Percentiles rank a stretch among this genome's conserved stretches.
Conservation (phyloP, 2,113 vertebrate species). For the Heterocephalus glaber region DNA sequence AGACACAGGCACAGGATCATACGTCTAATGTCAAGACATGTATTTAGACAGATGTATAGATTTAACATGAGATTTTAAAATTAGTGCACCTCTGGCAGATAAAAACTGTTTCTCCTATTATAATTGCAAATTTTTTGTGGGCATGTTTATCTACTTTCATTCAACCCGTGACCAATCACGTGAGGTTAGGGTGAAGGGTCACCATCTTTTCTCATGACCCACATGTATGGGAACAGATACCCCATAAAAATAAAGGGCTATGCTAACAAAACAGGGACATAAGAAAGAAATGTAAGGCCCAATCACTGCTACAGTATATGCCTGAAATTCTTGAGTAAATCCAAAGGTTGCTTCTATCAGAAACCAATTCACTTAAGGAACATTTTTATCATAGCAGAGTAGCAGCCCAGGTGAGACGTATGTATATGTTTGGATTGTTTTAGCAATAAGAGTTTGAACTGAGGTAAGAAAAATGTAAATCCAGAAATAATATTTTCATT, state of each 20-base stretch:
- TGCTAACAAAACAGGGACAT: not conserved
- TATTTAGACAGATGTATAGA: slow-evolving; percentile 56
- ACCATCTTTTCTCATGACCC: not conserved
- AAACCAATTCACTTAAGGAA: slow-evolving; percentile 46
- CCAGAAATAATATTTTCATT: slow-evolving; percentile 64
- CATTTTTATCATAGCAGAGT: slow-evolving; percentile 52
- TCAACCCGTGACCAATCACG: not conserved
- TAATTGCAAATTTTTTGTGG: not conserved
- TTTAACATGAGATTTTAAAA: slow-evolving; percentile 45
- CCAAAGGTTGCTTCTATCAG: slow-evolving; percentile 44
- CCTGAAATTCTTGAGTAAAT: slow-evolving; percentile 49
- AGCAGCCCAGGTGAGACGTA: slow-evolving; percentile 48
- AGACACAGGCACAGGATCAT: not conserved
- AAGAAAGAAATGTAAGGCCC: not conserved
- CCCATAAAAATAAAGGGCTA: not conserved
- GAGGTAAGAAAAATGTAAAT: slow-evolving; percentile 70
- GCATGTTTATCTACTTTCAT: not conserved
- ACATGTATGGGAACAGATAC: not conserved
- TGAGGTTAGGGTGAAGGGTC: not conserved
- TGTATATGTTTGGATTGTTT: slow-evolving; percentile 66
- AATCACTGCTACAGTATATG: not conserved
- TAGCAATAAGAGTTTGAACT: slow-evolving; percentile 59
- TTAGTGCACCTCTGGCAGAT: not conserved
- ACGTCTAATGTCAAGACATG: slow-evolving; percentile 21
- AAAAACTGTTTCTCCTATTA: not conserved